phyloP scores from a whole-genome alignment of 1,140 invertebrate genomes.

The Drosophila murphyi region DNA sequence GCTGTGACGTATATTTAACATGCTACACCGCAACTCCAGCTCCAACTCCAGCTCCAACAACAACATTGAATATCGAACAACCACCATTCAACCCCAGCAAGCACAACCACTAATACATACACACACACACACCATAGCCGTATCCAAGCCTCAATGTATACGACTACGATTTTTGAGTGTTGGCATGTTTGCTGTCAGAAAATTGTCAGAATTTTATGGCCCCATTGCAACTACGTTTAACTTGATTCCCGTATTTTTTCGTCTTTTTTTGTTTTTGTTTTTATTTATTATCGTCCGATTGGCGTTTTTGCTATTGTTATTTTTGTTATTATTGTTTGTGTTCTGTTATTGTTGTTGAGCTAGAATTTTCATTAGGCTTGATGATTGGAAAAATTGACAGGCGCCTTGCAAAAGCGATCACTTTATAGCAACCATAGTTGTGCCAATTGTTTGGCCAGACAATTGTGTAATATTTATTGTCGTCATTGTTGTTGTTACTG shows the following conservation, averaged over 20 bases:
- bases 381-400: conserved; percentile 82
- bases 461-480: conserved; percentile 48
- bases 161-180: conserved; percentile 75
- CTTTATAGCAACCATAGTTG: conserved; percentile 52
- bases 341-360: conserved; percentile 24
- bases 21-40: conserved; percentile 76
- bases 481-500: conserved; percentile 1
- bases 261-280: neutral
- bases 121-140: neutral
- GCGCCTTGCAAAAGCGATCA: conserved; percentile 70
- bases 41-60: conserved; percentile 23
- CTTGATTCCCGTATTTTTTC: neutral
- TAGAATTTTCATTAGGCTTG: conserved; percentile 74
- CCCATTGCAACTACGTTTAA: conserved; percentile 49
- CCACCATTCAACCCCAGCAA: neutral
- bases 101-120: neutral
- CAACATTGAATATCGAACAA: conserved; percentile 15
- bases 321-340: neutral
- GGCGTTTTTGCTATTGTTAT: neutral
- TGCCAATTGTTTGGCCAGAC: conserved; percentile 65
- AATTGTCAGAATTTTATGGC: conserved; percentile 79
- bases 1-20: conserved; percentile 80
- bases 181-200: conserved; percentile 82
- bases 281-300: conserved; percentile 16
- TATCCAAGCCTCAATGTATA: conserved; percentile 22